Conservation (phyloP, 2,113 vertebrate species). For the Furnarius figulus region DNA sequence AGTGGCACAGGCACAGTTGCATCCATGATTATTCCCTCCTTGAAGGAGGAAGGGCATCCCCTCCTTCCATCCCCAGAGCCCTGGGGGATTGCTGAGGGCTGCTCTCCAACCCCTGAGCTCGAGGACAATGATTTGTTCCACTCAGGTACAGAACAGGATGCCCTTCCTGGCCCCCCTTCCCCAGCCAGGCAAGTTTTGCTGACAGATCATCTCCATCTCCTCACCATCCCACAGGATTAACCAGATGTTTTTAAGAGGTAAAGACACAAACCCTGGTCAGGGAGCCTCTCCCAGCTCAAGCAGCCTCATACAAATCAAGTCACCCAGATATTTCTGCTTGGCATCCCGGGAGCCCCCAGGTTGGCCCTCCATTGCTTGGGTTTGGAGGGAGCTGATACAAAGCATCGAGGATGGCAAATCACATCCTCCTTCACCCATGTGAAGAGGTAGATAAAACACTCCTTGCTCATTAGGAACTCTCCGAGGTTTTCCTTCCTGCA, state of each 20-base stretch:
- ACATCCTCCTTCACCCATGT: not conserved
- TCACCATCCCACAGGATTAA: not conserved
- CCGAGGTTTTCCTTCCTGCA: not conserved
- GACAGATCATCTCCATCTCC: not conserved
- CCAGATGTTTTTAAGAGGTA: not conserved
- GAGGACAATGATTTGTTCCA: not conserved
- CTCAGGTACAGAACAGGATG: not conserved
- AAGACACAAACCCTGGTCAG: not conserved
- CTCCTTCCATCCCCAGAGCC: not conserved
- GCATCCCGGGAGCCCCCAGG: not conserved
- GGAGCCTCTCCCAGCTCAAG: not conserved
- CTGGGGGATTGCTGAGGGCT: not conserved
- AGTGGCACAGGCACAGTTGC: not conserved
- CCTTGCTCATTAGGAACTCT: not conserved
- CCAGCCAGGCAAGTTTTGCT: not conserved
- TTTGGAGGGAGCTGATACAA: not conserved
- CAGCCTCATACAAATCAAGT: not conserved
- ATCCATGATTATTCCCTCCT: not conserved
- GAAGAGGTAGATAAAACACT: not conserved
- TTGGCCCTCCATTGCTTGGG: not conserved
- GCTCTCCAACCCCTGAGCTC: not conserved
- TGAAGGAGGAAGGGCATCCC: not conserved
- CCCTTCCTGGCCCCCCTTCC: not conserved
- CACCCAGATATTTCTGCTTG: not conserved
- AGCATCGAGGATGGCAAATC: not conserved